A percentile compares a stretch with the other conserved stretches of the same genome.
These are phyloP conservation scores for Chironomus striatipennis DNA, from an alignment of 1,140 invertebrate species.

Conservation along the genomic window DNA sequence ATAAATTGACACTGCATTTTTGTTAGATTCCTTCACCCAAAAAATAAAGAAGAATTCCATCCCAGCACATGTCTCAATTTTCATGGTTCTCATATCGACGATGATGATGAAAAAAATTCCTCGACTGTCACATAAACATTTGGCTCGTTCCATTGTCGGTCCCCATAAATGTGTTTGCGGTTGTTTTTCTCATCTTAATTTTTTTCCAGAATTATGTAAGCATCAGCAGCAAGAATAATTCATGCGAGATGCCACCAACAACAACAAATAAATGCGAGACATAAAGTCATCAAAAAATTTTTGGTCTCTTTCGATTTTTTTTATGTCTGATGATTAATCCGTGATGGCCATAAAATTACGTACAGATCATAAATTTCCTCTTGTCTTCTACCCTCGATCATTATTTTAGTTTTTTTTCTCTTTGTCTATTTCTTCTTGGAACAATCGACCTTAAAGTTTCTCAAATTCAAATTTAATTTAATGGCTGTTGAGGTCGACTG, in stretches of 20 bases:
- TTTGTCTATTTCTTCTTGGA: too few species aligned
- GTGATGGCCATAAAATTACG: conserved; percentile 11
- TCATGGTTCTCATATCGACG: neutral
- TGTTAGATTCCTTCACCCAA: too few species aligned
- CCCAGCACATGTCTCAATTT: conserved; percentile 2
- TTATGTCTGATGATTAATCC: conserved; percentile 9
- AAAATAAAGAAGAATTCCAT: too few species aligned
- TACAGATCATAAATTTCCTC: conserved; percentile 8
- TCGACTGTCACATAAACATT: neutral
- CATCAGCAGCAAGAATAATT: too few species aligned
- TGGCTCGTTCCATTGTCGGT: neutral
- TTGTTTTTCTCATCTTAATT: too few species aligned
- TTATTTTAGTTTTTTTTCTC: too few species aligned
- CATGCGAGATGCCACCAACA: neutral
- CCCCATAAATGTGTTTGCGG: neutral
- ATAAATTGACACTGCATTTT: too few species aligned
- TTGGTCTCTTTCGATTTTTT: neutral
- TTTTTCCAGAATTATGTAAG: too few species aligned
- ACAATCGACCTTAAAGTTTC: neutral
- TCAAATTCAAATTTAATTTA: too few species aligned
- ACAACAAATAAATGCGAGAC: neutral
- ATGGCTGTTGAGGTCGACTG: too few species aligned
- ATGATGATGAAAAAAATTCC: neutral
- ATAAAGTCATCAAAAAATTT: neutral
- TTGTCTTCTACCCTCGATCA: neutral